Evolutionary conservation across 2,888 invertebrate species (phyloP).

Genomic region (Drosophila hamatofila): DNA sequence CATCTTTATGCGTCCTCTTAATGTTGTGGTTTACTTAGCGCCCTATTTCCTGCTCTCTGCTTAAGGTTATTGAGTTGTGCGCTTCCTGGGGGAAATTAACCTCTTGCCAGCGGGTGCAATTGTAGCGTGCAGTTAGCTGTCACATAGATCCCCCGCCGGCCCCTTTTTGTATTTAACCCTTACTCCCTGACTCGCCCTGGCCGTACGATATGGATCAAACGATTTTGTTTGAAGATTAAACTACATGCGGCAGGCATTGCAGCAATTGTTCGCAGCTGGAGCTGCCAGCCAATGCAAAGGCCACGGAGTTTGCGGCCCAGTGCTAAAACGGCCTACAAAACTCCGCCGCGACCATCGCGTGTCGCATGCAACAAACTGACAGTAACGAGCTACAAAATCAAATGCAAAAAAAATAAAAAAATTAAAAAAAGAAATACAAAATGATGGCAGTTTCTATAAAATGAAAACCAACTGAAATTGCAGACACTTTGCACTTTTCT

Average conservation of each 20-base stretch:
- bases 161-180: conserved; percentile 1
- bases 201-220: conserved; percentile 75
- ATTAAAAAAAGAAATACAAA: conserved; percentile 11
- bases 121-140: conserved; percentile 42
- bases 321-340: conserved; percentile 61
- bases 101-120: conserved; percentile 68
- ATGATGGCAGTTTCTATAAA: conserved; percentile 7
- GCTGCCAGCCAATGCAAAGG: conserved; percentile 15
- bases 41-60: conserved; percentile 38
- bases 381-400: conserved; percentile 53
- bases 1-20: conserved; percentile 57
- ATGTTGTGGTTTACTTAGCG: conserved; percentile 78
- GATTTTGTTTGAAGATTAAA: conserved; percentile 79
- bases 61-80: conserved; percentile 73
- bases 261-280: conserved; percentile 40
- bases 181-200: conserved; percentile 15
- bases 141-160: conserved; percentile 14
- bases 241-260: conserved; percentile 56
- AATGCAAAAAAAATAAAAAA: conserved; percentile 10
- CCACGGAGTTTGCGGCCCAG: conserved; percentile 2
- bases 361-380: conserved; percentile 74
- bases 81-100: conserved; percentile 79
- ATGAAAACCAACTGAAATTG: conserved; percentile 53
- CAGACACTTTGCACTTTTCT: conserved; percentile 74
- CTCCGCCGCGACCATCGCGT: conserved; percentile 59